Evolutionary conservation across 2,113 vertebrate genomes (phyloP).

Genomic region (Catagonus wagneri): DNA sequence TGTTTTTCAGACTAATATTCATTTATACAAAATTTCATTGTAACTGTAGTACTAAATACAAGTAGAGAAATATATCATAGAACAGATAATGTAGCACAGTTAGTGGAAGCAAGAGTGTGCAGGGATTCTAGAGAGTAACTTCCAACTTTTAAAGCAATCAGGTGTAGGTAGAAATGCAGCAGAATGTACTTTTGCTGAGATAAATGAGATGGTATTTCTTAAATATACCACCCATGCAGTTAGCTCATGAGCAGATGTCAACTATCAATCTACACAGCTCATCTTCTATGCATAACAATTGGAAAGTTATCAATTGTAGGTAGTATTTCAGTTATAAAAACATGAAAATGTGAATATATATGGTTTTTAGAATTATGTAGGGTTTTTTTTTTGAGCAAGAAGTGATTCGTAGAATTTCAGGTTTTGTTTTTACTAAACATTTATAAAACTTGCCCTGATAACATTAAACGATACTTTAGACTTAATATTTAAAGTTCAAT

Average conservation of each 20-base stretch:
- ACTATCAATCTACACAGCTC: not conserved
- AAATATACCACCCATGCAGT: not conserved
- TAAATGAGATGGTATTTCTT: not conserved
- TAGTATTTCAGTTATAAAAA: slow-evolving; percentile 49
- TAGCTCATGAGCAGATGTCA: not conserved
- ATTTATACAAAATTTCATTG: slow-evolving; percentile 8
- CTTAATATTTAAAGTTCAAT: not conserved
- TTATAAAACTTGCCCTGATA: not conserved
- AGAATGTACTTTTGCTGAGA: not conserved
- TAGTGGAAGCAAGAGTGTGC: not conserved
- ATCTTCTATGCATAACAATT: not conserved
- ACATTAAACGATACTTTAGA: not conserved
- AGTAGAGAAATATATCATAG: not conserved
- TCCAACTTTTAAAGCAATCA: slow-evolving; percentile 8
- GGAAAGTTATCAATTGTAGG: not conserved
- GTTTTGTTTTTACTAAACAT: slow-evolving; percentile 46
- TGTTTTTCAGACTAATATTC: not conserved
- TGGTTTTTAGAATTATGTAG: slow-evolving; percentile 25
- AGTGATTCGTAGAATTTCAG: not conserved
- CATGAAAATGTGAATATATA: not conserved
- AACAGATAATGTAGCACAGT: not conserved
- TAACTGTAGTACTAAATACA: not conserved
- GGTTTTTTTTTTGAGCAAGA: not conserved
- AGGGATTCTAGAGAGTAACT: not conserved
- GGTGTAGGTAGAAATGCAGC: not conserved